phyloP scores from a whole-genome alignment of 2,797 vertebrate species.

The Danionella dracula region DNA sequence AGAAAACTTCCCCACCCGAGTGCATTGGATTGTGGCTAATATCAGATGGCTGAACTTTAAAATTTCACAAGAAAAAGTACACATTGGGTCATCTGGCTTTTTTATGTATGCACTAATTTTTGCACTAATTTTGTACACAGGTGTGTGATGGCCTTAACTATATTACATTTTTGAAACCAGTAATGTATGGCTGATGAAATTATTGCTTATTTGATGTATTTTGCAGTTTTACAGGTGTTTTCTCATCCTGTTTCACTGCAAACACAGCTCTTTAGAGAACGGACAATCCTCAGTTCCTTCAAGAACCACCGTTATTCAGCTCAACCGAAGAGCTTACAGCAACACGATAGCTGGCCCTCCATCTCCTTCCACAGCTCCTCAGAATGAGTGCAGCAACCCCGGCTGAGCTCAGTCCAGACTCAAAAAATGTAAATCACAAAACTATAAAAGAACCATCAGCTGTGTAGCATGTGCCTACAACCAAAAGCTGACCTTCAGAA shows the following conservation, averaged over 20 bases:
- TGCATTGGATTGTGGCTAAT: too few species aligned
- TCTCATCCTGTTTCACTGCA: slow-evolving; percentile 62
- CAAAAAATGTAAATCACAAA: too few species aligned
- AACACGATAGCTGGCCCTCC: not conserved
- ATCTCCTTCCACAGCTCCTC: slow-evolving; percentile 16
- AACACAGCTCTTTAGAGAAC: slow-evolving; percentile 40
- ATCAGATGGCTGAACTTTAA: too few species aligned
- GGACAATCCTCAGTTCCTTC: slow-evolving; percentile 47
- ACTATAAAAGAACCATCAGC: too few species aligned
- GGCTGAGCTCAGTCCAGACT: not conserved
- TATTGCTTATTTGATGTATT: not conserved
- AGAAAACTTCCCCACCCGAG: too few species aligned
- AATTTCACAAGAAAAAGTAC: too few species aligned
- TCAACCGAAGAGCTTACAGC: slow-evolving; percentile 38
- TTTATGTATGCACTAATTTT: too few species aligned
- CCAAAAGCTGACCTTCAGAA: not conserved
- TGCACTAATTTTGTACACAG: too few species aligned
- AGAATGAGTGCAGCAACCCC: slow-evolving; percentile 13
- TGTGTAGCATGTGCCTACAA: slow-evolving; percentile 5
- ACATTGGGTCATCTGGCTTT: too few species aligned
- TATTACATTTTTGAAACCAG: too few species aligned
- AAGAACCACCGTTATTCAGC: slow-evolving; percentile 55
- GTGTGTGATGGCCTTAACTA: too few species aligned
- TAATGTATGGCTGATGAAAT: too few species aligned
- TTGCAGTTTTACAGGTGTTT: slow-evolving; percentile 73